Conservation (phyloP, 1,140 invertebrate species). For the Drosophila nannoptera region DNA sequence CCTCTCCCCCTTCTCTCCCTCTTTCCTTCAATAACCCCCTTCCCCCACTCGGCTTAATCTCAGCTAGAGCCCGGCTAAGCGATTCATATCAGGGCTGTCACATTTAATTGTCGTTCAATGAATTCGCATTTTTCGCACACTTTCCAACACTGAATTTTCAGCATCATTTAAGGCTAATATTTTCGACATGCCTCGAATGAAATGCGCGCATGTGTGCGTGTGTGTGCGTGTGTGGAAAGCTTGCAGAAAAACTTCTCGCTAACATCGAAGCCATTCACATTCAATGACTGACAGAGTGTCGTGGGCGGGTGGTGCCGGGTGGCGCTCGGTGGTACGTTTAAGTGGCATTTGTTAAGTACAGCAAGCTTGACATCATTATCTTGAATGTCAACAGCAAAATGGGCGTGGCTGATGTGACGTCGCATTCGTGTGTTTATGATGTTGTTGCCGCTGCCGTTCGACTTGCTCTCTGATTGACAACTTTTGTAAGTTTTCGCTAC, state of each 20-base stretch:
- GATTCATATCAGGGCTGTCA: conserved; percentile 10
- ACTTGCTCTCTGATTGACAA: conserved; percentile 64
- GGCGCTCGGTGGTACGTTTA: conserved; percentile 49
- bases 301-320: conserved; percentile 10
- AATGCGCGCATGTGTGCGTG: background rate
- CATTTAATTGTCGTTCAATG: conserved; percentile 31
- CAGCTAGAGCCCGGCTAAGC: conserved; percentile 1
- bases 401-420: conserved; percentile 25
- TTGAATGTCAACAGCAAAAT: conserved; percentile 63
- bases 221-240: background rate
- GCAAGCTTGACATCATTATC: conserved; percentile 74
- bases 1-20: too few species aligned
- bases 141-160: conserved; percentile 35
- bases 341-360: conserved; percentile 73
- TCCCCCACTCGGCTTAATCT: background rate
- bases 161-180: conserved; percentile 43
- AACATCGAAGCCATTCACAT: conserved; percentile 43
- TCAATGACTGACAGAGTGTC: conserved; percentile 36
- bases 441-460: conserved; percentile 59
- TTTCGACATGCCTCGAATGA: conserved; percentile 11
- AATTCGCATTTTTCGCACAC: conserved; percentile 16
- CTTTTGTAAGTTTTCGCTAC: conserved; percentile 53
- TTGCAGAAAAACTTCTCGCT: conserved; percentile 28
- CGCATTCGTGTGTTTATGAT: conserved; percentile 48
- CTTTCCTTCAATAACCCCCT: too few species aligned